Base-by-base conservation (phyloP, 2,113 vertebrate genomes). In the Pipra filicauda region DNA sequence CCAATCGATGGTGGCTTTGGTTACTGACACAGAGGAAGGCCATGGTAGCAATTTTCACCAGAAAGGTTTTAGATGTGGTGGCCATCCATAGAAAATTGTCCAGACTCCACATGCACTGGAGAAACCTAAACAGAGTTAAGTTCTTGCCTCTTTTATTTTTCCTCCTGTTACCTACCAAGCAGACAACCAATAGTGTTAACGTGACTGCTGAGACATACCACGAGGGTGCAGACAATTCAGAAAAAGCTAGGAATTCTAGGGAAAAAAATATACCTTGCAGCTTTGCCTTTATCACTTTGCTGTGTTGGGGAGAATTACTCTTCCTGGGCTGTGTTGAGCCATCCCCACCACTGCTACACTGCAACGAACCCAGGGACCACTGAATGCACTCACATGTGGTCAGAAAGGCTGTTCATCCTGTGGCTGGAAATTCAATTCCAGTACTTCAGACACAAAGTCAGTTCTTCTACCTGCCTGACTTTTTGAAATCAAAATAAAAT, bases 401-500 rank as follows among this genome's bases (percentile, higher is more conserved):
- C 64, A 31, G 83, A 71, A 19, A 64, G 10, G 51, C 23, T 41
- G 33, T 30, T 80, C 80, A 46, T 58, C 43, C 48, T 16, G 8
- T 33, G 41, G 46, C 58, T 93, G 49, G 48, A 62, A 88, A 66
- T 22, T 15, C 51, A 65, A 87, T 46, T 77, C 37, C 58, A 15
- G 44, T 13, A 49, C 61, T 85, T 79, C 58, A 75, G 1, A 66
- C 66, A 75, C 77, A 57, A 78, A 84, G 24, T 7, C 70, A 35
- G 31, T 58, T 41, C 84, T 82, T 31, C 66, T 67, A 31, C 48
- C 49, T 76, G 33, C 46, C 72, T 92, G 49, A 31, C 35, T 58
- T 75, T 66, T 79, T 46, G 41, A 91, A 91, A 87, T 65, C 15
- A 80, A 88, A 91, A 89, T 59, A 74, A 95, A 95, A 76, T 23